Evolutionary conservation across 2,888 invertebrate genomes (phyloP), one percentile per base, ranked within the genome.

Genomic region (Chironomus tentans): DNA sequence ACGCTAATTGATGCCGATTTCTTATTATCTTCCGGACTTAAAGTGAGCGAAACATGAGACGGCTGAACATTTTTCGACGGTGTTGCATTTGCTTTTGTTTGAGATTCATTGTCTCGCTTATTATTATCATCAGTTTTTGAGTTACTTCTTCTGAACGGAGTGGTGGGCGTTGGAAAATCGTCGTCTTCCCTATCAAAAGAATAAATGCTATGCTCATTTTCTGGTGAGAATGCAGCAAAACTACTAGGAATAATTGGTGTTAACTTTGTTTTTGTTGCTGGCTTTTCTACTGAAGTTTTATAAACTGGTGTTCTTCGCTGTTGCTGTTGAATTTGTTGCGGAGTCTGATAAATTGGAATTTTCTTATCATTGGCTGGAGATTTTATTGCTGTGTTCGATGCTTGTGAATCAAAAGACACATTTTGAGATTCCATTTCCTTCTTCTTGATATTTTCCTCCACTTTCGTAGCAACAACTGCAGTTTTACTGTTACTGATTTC

Each of bases 101-200:
- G 22, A 4, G 77, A 77, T 68, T n/a, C 69, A 48, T 73, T 78
- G 71, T 76, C 38, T 10, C 38, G 38, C 10, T 38, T 38, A 38
- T 38, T 80, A 78, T 4, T 75, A 61, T 78, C 79, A 22, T 82
- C 83, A 70, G 82, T 83, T 70, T 80, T 83, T 0, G 85, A 84
- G 50, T 83, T 82, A 65, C 86, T 86, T 65, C 87, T 81, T 48
- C 88, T 82, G 80, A 90, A 89, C 1, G 88, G 89, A 15, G 88
- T 87, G 76, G 84, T 87, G 22, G 86, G 82, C 0, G 83, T 80
- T n/a, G 85, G 85, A 24, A 65, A 65, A 65, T 86, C 85, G 77
- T 89, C 90, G 46, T 86, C 87, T 65, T 90, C 90, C 78, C 89
- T 89, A 78, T 90, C 90, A 80, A 91, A 91, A 2, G 91, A 91